Evolutionary conservation across 2,888 invertebrate species (phyloP).

Genomic region (Operophtera brumata): DNA sequence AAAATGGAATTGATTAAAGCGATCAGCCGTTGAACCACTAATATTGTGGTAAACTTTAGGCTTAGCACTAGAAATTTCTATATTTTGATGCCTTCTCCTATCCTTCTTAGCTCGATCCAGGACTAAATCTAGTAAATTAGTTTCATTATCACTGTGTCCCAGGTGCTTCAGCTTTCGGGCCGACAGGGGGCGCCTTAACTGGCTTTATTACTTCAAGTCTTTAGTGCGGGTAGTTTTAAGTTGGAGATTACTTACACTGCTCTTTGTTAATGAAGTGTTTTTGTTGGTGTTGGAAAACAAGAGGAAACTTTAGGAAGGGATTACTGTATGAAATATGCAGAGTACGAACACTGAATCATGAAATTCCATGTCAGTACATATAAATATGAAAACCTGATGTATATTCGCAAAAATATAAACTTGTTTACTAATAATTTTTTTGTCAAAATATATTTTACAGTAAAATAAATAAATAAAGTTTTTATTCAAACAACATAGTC

Average conservation of each 20-base stretch:
- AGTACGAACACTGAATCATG: background rate
- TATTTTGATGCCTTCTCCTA: constrained; percentile 26
- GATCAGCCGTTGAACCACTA: no score
- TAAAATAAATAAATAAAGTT: no score
- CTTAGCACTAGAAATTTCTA: no score
- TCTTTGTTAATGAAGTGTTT: constrained; percentile 35
- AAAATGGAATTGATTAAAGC: no score
- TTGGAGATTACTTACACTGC: constrained; percentile 39
- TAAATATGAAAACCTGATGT: no score
- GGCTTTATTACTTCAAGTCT: constrained; percentile 54
- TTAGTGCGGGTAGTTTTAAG: constrained; percentile 44
- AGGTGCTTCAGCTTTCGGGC: constrained; percentile 50
- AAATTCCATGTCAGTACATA: no score
- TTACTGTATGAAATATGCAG: background rate
- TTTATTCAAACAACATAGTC: no score
- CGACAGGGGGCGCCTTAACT: constrained; percentile 38
- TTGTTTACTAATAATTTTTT: no score
- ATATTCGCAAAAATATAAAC: no score
- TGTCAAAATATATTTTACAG: no score
- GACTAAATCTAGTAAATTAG: constrained; percentile 56
- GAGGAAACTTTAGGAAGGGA: background rate
- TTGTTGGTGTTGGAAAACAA: constrained; percentile 21
- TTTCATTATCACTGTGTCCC: constrained; percentile 56
- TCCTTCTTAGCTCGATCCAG: constrained; percentile 19
- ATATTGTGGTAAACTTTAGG: no score